Percentiles rank a stretch among this genome's conserved stretches.
Evolutionary conservation across 2,113 vertebrate species (phyloP).

Genomic region (Lethenteron camtschaticum): DNA sequence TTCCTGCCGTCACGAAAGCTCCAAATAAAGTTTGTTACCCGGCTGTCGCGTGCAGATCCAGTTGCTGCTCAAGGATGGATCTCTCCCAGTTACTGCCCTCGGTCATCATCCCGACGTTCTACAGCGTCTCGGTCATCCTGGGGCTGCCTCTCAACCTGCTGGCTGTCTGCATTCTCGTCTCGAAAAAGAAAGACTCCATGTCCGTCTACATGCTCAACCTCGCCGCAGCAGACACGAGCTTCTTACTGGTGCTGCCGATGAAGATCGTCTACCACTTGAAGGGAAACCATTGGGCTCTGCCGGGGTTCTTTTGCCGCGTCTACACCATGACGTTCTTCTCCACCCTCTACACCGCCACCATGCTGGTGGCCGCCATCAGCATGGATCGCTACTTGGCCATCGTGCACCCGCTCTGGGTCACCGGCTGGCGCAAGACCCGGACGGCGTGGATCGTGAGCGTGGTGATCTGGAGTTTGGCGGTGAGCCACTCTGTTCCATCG

Average conservation of each 20-base stretch:
- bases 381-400: conserved; percentile 56
- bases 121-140: conserved; percentile 37
- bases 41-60: too few species aligned
- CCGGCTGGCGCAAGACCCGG: conserved; percentile 20
- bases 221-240: conserved; percentile 45
- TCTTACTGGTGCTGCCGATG: conserved; percentile 52
- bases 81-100: conserved; percentile 8
- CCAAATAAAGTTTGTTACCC: too few species aligned
- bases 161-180: conserved; percentile 36
- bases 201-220: conserved; percentile 64
- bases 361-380: conserved; percentile 49
- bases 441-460: conserved; percentile 28
- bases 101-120: conserved; percentile 28
- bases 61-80: conserved; percentile 7
- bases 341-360: conserved; percentile 59
- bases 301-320: conserved; percentile 28
- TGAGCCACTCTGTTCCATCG: conserved; percentile 38
- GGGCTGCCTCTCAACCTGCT: conserved; percentile 52
- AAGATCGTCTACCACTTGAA: conserved; percentile 37
- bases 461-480: conserved; percentile 35
- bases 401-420: conserved; percentile 44
- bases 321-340: conserved; percentile 48
- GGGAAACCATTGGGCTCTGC: conserved; percentile 29
- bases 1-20: too few species aligned
- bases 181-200: conserved; percentile 26